Base-by-base conservation (phyloP, 2,113 vertebrate genomes). In the Ondatra zibethicus region DNA sequence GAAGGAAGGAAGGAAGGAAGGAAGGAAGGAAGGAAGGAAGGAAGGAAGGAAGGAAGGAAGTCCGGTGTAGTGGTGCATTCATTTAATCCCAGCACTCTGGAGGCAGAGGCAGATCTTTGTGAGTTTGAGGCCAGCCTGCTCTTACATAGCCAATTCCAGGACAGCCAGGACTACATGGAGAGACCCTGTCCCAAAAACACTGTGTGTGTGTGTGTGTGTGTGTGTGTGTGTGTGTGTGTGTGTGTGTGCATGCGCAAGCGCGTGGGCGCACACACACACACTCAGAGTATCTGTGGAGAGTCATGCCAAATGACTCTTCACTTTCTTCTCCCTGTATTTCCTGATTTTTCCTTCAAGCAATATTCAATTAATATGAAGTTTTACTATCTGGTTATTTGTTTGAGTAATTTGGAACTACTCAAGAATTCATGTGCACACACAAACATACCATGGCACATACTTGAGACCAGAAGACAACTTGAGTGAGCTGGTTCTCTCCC, bases 191-290 rank as follows among this genome's bases (percentile, higher is more conserved):
- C 47, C 82, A 86, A 66, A 66, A 85, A 84, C 55, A 84, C n/a
- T 0, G 11, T 16, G 47, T 36, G 31, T 80, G 7, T 36, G 47
- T 36, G 31, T 12, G 77, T 52, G 47, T 9, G 13, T 50, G 70
- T 9, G 17, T 39, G 68, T 7, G 16, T n/a, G 70, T 19, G 33
- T n/a, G 68, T n/a, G 70, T 19, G 68, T 39, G 36, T 21, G 70
- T n/a, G 3, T 14, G 12, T 5, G 65, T 68, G 61, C 27, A 29
- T 31, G 31, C n/a, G n/a, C n/a, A n/a, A n/a, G n/a, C n/a, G n/a
- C n/a, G n/a, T n/a, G n/a, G n/a, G n/a, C n/a, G n/a, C n/a, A n/a
- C 5, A 5, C 5, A 17, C 19, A 17, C 55, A 58, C 1, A 0
- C 19, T 58, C 19, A n/a, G 33, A 14, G n/a, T 39, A 45, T 45